Conservation (phyloP, 2,113 vertebrate genomes). For the Proteles cristata region DNA sequence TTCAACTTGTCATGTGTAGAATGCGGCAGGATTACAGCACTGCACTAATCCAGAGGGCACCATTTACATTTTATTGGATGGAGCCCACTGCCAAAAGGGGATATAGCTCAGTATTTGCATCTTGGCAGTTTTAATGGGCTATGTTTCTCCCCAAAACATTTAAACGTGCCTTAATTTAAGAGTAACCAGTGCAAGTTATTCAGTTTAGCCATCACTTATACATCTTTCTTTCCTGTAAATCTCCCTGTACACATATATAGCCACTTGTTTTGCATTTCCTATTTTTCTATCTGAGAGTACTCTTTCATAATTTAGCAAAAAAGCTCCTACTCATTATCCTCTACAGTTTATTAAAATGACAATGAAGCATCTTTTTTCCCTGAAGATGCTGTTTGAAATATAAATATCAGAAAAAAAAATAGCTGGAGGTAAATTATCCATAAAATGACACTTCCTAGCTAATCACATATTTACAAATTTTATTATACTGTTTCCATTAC, state of each 20-base stretch:
- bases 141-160: not conserved
- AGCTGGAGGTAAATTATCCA: conserved; percentile 60
- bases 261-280: not conserved
- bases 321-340: not conserved
- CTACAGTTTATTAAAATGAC: conserved; percentile 47
- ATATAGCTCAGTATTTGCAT: not conserved
- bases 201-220: not conserved
- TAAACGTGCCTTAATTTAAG: not conserved
- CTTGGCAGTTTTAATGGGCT: not conserved
- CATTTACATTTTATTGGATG: not conserved
- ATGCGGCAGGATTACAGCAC: not conserved
- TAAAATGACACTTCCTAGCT: conserved; percentile 52
- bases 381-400: conserved; percentile 45
- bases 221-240: conserved; percentile 34
- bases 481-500: conserved; percentile 25
- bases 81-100: not conserved
- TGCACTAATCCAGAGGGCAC: not conserved
- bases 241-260: not conserved
- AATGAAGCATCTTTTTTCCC: conserved; percentile 2
- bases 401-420: conserved; percentile 50
- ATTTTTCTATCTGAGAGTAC: not conserved
- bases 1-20: not conserved
- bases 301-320: conserved; percentile 46
- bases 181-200: not conserved
- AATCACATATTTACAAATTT: conserved; percentile 59